Conservation (phyloP, 2,797 vertebrate genomes). For the Triplophysa bombifrons region DNA sequence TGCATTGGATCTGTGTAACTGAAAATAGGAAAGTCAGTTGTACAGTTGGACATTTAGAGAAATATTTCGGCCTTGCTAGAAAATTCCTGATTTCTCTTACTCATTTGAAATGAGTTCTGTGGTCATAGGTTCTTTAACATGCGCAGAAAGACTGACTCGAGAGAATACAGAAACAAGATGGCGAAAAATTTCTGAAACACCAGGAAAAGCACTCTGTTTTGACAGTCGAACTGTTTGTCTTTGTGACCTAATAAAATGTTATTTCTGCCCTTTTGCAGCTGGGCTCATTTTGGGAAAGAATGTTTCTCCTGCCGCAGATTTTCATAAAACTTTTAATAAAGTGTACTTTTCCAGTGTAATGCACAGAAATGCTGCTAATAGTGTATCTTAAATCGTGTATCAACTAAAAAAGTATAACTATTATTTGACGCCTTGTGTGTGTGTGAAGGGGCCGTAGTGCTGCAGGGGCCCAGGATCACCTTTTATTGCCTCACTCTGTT, state of each 20-base stretch:
- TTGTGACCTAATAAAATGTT: slow-evolving; percentile 4
- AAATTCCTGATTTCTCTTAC: slow-evolving; percentile 38
- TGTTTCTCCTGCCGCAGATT: background rate
- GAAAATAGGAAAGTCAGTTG: background rate
- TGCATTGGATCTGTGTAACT: background rate
- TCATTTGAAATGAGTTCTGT: slow-evolving; percentile 5
- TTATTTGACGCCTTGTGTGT: slow-evolving; percentile 63
- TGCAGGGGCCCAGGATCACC: slow-evolving; percentile 54
- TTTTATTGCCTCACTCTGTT: slow-evolving; percentile 72
- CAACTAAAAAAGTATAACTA: slow-evolving; percentile 51
- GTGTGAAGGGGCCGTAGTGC: slow-evolving; percentile 22
- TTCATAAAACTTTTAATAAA: background rate
- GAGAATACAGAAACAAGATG: background rate
- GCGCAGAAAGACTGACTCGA: background rate
- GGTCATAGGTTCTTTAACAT: background rate
- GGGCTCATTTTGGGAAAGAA: background rate
- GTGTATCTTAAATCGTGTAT: background rate
- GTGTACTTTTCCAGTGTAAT: background rate
- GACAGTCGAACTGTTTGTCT: background rate
- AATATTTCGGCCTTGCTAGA: slow-evolving; percentile 2
- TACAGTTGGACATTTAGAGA: slow-evolving; percentile 1
- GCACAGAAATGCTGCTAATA: background rate
- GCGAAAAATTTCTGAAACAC: background rate
- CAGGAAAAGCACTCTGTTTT: background rate
- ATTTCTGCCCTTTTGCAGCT: background rate